These are phyloP conservation scores for Sigmodon hispidus DNA, from an alignment of 2,113 vertebrate genomes.

Conservation along the genomic window DNA sequence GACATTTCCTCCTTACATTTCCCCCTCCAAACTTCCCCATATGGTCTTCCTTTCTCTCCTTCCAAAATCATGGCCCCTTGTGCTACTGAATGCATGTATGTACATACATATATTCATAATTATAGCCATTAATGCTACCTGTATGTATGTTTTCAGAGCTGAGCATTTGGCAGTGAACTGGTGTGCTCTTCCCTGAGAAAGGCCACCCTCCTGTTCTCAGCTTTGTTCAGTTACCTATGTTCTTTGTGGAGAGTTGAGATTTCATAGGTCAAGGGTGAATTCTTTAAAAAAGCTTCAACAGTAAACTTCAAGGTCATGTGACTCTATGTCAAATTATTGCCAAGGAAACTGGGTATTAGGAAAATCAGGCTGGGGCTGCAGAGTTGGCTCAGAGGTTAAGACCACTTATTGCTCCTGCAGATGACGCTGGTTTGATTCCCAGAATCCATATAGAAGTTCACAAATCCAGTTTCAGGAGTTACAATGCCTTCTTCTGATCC, in stretches of 20 bases:
- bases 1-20: neutral
- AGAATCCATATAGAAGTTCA: neutral
- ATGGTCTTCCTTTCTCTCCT: neutral
- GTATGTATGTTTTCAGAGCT: too few species aligned
- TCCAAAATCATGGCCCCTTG: neutral
- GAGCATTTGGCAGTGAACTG: neutral
- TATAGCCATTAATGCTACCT: too few species aligned
- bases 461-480: neutral
- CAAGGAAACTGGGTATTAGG: neutral
- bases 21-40: neutral
- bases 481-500: neutral
- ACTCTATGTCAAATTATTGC: neutral
- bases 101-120: too few species aligned
- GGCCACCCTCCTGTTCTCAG: neutral
- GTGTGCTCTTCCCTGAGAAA: neutral
- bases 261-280: neutral
- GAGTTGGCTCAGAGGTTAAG: neutral
- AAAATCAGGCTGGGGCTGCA: neutral
- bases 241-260: neutral
- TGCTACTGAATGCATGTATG: too few species aligned
- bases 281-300: neutral
- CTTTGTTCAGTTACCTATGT: neutral
- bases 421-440: neutral
- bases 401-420: neutral
- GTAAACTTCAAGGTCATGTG: conserved; percentile 14